These are phyloP conservation scores for Fragum fragum DNA, from an alignment of 2,888 invertebrate genomes.

Conservation along the genomic window DNA sequence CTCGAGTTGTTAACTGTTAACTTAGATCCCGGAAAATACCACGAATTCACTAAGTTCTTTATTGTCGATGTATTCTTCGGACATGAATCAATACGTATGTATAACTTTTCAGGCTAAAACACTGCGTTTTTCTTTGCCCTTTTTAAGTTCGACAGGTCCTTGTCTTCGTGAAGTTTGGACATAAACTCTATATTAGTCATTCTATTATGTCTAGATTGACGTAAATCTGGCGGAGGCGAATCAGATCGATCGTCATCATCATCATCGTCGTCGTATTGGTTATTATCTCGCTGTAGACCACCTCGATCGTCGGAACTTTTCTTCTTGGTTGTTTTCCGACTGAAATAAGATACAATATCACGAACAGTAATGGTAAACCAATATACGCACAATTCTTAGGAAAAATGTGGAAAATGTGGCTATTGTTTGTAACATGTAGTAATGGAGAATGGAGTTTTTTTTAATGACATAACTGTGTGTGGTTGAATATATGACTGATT, in stretches of 20 bases:
- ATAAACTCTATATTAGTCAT: slow-evolving; percentile 68
- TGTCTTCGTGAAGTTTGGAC: slow-evolving; percentile 62
- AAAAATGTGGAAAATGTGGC: too few relatives aligned
- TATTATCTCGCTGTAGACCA: slow-evolving; percentile 29
- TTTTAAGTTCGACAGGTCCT: slow-evolving; percentile 62
- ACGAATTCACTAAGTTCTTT: too few relatives aligned
- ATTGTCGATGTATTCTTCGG: too few relatives aligned
- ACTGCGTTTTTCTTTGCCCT: slow-evolving; percentile 60
- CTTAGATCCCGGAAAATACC: too few relatives aligned
- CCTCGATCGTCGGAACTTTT: slow-evolving; percentile 42
- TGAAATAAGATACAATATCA: not conserved
- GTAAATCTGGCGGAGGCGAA: slow-evolving; percentile 40
- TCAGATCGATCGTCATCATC: slow-evolving; percentile 47
- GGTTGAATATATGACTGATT: too few relatives aligned
- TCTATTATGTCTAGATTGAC: slow-evolving; percentile 38
- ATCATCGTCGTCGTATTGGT: slow-evolving; percentile 47
- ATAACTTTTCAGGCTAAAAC: slow-evolving; percentile 35
- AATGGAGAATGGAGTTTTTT: too few relatives aligned
- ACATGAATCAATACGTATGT: too few relatives aligned
- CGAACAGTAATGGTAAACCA: too few relatives aligned
- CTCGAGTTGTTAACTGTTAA: too few relatives aligned
- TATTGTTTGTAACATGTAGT: too few relatives aligned
- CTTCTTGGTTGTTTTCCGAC: slow-evolving; percentile 32
- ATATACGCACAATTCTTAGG: too few relatives aligned
- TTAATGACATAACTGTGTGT: too few relatives aligned